Evolutionary conservation across 2,888 invertebrate genomes (phyloP), one percentile per base, ranked within the genome.

Genomic region (Euphydryas editha): DNA sequence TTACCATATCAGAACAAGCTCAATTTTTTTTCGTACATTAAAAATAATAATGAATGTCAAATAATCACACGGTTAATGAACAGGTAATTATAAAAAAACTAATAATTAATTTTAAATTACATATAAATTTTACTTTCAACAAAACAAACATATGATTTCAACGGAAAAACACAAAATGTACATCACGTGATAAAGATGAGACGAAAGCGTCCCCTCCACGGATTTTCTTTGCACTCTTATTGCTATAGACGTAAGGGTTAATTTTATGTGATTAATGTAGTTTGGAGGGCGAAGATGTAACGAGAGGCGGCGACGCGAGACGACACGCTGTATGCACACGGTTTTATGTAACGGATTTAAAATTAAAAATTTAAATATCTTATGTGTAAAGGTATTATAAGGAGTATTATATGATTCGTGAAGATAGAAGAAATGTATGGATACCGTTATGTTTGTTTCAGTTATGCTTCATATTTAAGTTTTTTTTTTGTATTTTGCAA

Each of bases 321-420:
- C 82, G 81, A 80, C 79, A 81, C 79, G 80, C 80, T 73, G 73
- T 73, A 74, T 73, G 77, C 74, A 71, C 77, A 72, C 64, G 71
- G 70, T 75, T 76, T 80, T 78, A 81, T 70, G 75, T 81, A 83
- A 82, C 83, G 80, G 80, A 46, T 61, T 60, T 63, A 62, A 51
- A 63, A 42, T 64, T 62, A 20, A 1, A 61, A 61, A 51, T 57
- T 30, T 51, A 51, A 51, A 24, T 24, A 36, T 36, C 51, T 36
- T 42, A 44, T 36, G 49, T 51, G 44, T 59, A 47, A 17, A 46
- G 18, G 30, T 59, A 46, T 42, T 49, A 30, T 15, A 39, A 39
- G 24, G 15, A 51, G 49, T 18, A 37, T 49, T 30, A n/a, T 39
- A 55, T 30, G 20, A 58, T 58, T 7, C 39, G n/a, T 51, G 15